Evolutionary conservation across 2,888 invertebrate genomes (phyloP).

Genomic region (Hyposoter dolosus): DNA sequence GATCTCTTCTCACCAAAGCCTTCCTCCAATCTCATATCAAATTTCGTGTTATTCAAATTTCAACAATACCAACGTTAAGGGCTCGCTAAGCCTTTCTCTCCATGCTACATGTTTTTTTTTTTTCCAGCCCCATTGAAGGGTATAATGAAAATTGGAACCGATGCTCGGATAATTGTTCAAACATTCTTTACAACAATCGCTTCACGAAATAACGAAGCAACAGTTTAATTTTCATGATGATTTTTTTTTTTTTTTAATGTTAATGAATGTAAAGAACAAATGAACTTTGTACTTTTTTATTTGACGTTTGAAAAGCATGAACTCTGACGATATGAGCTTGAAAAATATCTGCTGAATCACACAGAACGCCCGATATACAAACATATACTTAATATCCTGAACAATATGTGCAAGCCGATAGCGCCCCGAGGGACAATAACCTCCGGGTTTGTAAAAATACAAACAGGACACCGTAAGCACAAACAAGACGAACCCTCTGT

Average conservation of each 20-base stretch:
- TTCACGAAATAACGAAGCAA: neutral
- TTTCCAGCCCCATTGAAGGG: neutral
- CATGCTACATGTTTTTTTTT: conserved; percentile 54
- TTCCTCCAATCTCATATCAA: conserved; percentile 82
- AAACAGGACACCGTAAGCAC: conserved; percentile 70
- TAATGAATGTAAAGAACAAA: neutral
- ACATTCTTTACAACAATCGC: neutral
- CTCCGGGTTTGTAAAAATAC: conserved; percentile 66
- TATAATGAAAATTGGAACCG: neutral
- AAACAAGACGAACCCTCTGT: conserved; percentile 47
- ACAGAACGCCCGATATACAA: neutral
- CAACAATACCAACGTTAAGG: conserved; percentile 84
- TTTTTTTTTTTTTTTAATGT: neutral
- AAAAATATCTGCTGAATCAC: neutral
- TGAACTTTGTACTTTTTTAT: neutral
- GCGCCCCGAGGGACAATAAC: conserved; percentile 57
- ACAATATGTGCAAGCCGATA: conserved; percentile 49
- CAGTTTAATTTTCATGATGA: neutral
- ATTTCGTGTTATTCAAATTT: conserved; percentile 85
- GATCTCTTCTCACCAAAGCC: conserved; percentile 46
- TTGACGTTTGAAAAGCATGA: neutral
- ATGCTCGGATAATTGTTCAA: neutral
- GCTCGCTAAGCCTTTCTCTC: conserved; percentile 80
- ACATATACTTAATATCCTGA: conserved; percentile 27
- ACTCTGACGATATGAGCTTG: neutral